Evolutionary conservation across 1,140 invertebrate species (phyloP), one percentile per base, ranked within the genome.

Genomic region (Zaprionus gabonicus): DNA sequence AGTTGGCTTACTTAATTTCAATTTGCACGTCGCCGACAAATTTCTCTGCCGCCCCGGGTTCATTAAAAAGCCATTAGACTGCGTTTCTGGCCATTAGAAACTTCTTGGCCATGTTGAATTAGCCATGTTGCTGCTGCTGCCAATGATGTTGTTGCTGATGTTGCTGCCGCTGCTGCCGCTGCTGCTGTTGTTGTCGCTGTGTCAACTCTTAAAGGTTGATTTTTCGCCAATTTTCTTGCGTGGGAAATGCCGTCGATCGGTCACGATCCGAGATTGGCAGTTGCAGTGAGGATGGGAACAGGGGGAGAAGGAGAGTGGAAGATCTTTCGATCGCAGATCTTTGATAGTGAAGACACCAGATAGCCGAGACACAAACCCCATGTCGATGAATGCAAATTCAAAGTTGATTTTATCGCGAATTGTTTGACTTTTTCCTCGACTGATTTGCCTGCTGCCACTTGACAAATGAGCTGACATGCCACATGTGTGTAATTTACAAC

Each of bases 11-110:
- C 69, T 86, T 86, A 82, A 77, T 86, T 85, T 65, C 72, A 81
- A 78, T 85, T 80, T 73, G 72, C 71, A 75, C 71, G 55, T 58
- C 28, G 72, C 80, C 79, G 68, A 82, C 81, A 82, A 81, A 81
- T 78, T 82, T 78, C 65, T 59, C 67, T 53, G 55, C 53, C 58
- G 69, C 44, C 20, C 9, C 20, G 28, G 57, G 70, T 81, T 90
- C 85, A 88, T 88, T 88, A 88, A 88, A 88, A 88, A 90, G 58
- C 76, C 85, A 88, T 88, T 88, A 88, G 85, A 76, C 60, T 44
- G 6, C 60, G 27, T 15, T 63, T 15, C 20, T 13, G 46, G 10
- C 20, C 46, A 51, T 38, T 31, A 28, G 60, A 38, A 44, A 63
- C 46, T 51, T 51, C 20, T 51, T 20, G 46, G 46, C 41, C n/a